Conservation (phyloP, 2,113 vertebrate genomes). For the Ctenodactylus gundi region DNA sequence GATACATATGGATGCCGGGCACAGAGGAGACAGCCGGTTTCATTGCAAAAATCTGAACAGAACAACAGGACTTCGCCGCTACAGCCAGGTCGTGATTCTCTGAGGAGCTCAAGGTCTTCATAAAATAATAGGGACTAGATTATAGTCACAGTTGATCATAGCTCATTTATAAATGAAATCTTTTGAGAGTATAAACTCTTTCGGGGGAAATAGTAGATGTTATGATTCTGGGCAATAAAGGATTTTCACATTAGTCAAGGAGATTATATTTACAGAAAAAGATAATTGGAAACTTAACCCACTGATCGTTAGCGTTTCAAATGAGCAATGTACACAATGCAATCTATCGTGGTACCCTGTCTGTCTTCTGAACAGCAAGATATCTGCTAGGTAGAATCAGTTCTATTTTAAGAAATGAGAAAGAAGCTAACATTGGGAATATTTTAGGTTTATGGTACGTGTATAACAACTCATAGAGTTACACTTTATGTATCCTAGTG, state of each 20-base stretch:
- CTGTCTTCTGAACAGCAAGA: conserved; percentile 57
- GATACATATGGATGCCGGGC: not conserved
- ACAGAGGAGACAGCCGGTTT: not conserved
- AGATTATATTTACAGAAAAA: not conserved
- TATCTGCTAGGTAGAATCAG: not conserved
- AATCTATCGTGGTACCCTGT: not conserved
- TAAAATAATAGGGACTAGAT: not conserved
- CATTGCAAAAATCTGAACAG: not conserved
- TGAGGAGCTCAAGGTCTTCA: not conserved
- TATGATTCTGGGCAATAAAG: not conserved
- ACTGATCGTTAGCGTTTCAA: not conserved
- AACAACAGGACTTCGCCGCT: not conserved
- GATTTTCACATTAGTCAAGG: not conserved
- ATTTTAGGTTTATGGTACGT: conserved; percentile 58
- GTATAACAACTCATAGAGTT: conserved; percentile 47
- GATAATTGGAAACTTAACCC: not conserved
- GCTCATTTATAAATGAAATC: not conserved
- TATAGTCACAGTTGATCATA: not conserved
- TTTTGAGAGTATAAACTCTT: not conserved
- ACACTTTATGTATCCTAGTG: not conserved
- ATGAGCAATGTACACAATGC: not conserved
- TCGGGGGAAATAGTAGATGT: not conserved
- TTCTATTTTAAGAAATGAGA: conserved; percentile 54
- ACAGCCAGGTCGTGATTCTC: not conserved
- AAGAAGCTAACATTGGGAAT: conserved; percentile 44